Evolutionary conservation across 2,888 invertebrate species (phyloP), one percentile per base, ranked within the genome.

Genomic region (Tanypteryx hageni): DNA sequence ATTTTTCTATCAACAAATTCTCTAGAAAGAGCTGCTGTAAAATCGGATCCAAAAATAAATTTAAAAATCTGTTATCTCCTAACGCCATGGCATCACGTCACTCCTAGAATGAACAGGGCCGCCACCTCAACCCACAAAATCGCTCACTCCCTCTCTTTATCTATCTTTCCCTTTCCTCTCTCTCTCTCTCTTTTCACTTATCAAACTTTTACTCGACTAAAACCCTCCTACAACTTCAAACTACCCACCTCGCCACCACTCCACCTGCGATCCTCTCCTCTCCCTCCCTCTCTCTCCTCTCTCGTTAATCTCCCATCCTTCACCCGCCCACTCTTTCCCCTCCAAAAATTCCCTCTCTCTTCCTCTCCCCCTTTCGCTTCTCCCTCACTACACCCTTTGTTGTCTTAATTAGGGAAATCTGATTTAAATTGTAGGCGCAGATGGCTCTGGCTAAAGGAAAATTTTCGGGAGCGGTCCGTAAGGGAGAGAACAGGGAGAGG

Each of bases 361-460:
- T 57, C 10, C 82, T 31, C 14, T 22, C 82, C 31, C 18, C 83
- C 16, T 13, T 0, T 8, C 22, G 76, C 76, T 11, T 4, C 22
- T 18, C 18, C 16, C 61, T 61, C 86, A 58, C 83, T 31, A 13
- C 44, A 31, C 86, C 89, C 56, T n/a, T 89, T 89, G 89, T 89
- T 44, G 89, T 68, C 64, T 89, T 89, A 89, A 89, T 89, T 89
- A 89, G 89, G 64, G 64, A 89, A 89, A 89, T 68, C 89, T 64
- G 61, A 89, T 44, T 89, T 89, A 89, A 89, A 64, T 89, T n/a
- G 89, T n/a, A 44, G 64, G 22, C 61, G 86, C 86, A 86, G 86
- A 86, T 86, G 86, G 61, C 61, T 27, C 61, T 10, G 86, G 58
- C 59, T 57, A 83, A 83, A 44, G 83, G 57, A 83, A 83, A 57